These are phyloP conservation scores for Kryphioiulus occultus DNA, from an alignment of 2,888 invertebrate genomes.

Conservation along the genomic window DNA sequence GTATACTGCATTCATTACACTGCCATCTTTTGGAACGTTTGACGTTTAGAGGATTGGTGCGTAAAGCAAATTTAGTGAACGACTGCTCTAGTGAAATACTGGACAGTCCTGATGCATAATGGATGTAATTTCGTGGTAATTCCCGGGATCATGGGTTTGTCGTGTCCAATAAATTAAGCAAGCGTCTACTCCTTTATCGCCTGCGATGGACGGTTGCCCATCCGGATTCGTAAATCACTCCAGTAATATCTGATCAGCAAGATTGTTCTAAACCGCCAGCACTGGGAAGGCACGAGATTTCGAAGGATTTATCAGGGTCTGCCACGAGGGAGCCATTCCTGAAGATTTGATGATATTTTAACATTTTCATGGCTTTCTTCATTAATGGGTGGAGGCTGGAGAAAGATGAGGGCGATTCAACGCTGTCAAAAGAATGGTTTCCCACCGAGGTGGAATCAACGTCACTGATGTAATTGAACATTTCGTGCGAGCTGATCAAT, in stretches of 20 bases:
- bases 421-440: background rate
- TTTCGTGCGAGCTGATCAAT: background rate
- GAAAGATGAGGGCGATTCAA: background rate
- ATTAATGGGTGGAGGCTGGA: background rate
- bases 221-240: background rate
- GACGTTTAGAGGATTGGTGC: no score
- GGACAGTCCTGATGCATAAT: background rate
- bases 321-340: background rate
- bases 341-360: slow-evolving; percentile 6
- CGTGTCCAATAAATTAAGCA: slow-evolving; percentile 7
- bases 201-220: background rate
- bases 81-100: background rate
- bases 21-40: no score
- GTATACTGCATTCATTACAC: no score
- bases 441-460: background rate
- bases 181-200: background rate
- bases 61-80: background rate
- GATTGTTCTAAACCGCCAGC: background rate
- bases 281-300: background rate
- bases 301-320: background rate
- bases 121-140: background rate
- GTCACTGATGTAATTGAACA: slow-evolving; percentile 18
- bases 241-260: background rate
- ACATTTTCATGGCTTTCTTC: background rate
- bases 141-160: background rate